phyloP scores from a whole-genome alignment of 2,113 vertebrate genomes.

The Centrocercus urophasianus region DNA sequence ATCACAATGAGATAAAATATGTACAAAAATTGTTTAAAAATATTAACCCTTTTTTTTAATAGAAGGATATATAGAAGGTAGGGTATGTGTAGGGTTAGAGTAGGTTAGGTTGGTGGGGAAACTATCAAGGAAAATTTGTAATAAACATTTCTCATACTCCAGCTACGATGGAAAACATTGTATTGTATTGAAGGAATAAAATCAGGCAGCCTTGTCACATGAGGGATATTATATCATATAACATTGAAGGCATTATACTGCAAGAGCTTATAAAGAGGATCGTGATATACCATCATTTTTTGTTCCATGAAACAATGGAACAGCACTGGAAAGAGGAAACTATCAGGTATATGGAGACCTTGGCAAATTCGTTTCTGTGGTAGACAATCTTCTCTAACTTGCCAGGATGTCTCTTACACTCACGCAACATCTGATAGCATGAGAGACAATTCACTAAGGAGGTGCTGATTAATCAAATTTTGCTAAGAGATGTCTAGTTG shows the following conservation, averaged over 20 bases:
- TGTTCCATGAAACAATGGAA: not conserved
- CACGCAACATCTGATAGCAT: constrained; percentile 20
- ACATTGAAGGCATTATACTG: not conserved
- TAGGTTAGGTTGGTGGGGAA: not conserved
- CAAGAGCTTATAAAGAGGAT: not conserved
- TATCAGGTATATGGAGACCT: not conserved
- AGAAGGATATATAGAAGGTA: not conserved
- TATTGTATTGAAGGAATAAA: not conserved
- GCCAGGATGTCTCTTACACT: not conserved
- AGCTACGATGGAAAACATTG: not conserved
- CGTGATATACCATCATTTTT: not conserved
- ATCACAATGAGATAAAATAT: not conserved
- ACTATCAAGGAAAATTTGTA: not conserved
- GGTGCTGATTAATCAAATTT: constrained; percentile 55
- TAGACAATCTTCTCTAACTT: not conserved
- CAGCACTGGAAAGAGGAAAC: not conserved
- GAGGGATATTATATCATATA: not conserved
- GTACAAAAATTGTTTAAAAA: not conserved
- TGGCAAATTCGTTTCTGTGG: not conserved
- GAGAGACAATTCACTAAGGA: constrained; percentile 42
- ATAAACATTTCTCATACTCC: not conserved
- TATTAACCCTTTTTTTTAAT: not conserved
- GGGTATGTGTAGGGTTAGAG: not conserved
- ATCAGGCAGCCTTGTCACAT: not conserved
- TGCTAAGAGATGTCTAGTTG: constrained; percentile 11